Base-by-base conservation (phyloP, 1,140 invertebrate genomes). In the Drosophila subpulchrella region DNA sequence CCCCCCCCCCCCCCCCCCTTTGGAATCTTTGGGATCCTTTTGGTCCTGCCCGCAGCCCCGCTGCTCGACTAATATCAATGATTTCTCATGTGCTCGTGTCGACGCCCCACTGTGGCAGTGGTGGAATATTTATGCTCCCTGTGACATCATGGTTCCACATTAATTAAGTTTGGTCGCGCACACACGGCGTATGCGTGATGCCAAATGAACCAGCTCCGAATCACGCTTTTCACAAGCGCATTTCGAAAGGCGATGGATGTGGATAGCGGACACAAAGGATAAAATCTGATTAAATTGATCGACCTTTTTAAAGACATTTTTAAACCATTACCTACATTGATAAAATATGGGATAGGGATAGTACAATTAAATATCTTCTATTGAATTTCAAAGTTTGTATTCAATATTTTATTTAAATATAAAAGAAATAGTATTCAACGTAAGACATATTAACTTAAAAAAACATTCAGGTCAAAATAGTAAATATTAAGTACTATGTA, bases 81-180 rank as follows among this genome's bases (percentile, higher is more conserved):
- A 82, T 75, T 75, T 65, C 39, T 60, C 70, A 75, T 77, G 41
- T 57, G 53, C 51, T 50, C 36, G 48, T 56, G 42, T 48, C 61
- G 41, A 53, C 71, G 44, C 67, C 66, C 66, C 66, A 47, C 51
- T 65, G 71, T 17, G 59, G 32, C 42, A 38, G 36, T 34, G 20
- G 10, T 20, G 71, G 72, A 75, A 65, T 75, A 75, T 75, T 75
- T 75, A 75, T 75, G 72, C 61, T 76, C 72, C 72, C 44, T 67
- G 55, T 77, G 74, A 77, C 74, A 77, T 68, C 74, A 32, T 60
- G 56, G 62, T 51, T 56, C 60, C 63, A 76, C 62, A 53, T 77
- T 77, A 77, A 77, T 77, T 77, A 77, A 76, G 74, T 77, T 77
- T 58, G 56, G 73, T 68, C 30, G 53, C 70, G 59, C 39, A n/a